These are phyloP conservation scores for Argopecten irradians DNA, from an alignment of 1,140 invertebrate genomes.

Conservation along the genomic window DNA sequence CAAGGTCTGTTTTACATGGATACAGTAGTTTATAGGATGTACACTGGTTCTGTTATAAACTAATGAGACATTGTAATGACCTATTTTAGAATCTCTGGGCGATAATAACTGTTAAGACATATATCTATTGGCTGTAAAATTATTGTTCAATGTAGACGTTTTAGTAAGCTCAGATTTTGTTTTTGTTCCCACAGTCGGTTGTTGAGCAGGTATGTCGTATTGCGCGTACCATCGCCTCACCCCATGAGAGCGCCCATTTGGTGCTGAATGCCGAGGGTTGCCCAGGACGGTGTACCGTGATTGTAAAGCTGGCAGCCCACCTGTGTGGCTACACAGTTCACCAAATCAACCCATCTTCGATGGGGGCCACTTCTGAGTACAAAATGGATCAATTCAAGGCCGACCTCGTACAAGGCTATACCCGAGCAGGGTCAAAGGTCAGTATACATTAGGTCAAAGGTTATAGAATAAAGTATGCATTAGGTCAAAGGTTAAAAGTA, in stretches of 20 bases:
- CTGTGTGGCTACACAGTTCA: slow-evolving; percentile 73
- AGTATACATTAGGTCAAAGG: slow-evolving; percentile 32
- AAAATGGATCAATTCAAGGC: slow-evolving; percentile 74
- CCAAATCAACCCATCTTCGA: slow-evolving; percentile 68
- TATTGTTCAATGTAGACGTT: not conserved
- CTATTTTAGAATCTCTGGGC: too few relatives aligned
- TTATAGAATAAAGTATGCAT: too few relatives aligned
- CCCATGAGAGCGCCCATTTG: slow-evolving; percentile 73
- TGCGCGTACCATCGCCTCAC: slow-evolving; percentile 72
- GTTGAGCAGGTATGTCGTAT: slow-evolving; percentile 73
- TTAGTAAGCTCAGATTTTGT: not conserved
- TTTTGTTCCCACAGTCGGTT: slow-evolving; percentile 62
- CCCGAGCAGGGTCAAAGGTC: slow-evolving; percentile 73
- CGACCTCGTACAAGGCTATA: slow-evolving; percentile 73
- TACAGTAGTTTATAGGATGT: not conserved
- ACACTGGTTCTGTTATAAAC: too few relatives aligned
- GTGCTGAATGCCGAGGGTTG: slow-evolving; percentile 73
- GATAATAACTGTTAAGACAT: not conserved
- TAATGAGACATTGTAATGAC: too few relatives aligned
- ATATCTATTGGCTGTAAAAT: not conserved
- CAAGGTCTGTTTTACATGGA: slow-evolving; percentile 59
- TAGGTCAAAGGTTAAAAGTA: too few relatives aligned
- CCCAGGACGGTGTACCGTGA: slow-evolving; percentile 67
- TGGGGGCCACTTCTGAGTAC: slow-evolving; percentile 53
- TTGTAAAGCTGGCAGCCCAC: slow-evolving; percentile 72